Percentiles rank a stretch among this genome's conserved stretches.
Conservation (phyloP, 2,888 invertebrate species). For the Eledona agricola region DNA sequence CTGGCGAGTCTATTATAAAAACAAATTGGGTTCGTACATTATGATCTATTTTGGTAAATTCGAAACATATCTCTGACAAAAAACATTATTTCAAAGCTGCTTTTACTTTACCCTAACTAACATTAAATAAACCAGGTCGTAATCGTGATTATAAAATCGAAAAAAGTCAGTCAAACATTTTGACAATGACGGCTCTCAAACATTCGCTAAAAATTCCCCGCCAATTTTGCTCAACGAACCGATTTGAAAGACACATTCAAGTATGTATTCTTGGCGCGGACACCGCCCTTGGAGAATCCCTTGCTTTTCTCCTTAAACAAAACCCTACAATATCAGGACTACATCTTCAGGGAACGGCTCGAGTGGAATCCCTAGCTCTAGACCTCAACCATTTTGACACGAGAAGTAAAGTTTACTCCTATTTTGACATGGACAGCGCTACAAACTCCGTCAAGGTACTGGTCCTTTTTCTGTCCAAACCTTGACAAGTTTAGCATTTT, state of each 20-base stretch:
- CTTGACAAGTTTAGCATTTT: constrained; percentile 4
- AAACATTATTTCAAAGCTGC: no score
- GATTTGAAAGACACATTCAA: constrained; percentile 39
- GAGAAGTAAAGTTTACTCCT: constrained; percentile 49
- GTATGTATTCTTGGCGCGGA: constrained; percentile 65
- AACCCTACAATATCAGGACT: constrained; percentile 61
- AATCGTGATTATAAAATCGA: no score
- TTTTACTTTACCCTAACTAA: no score
- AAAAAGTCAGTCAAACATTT: constrained; percentile 5
- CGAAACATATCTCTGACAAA: no score
- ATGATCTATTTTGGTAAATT: no score
- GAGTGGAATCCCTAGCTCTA: constrained; percentile 49
- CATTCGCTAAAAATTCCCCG: constrained; percentile 15
- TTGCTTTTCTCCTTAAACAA: constrained; percentile 66
- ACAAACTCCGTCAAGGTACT: constrained; percentile 54
- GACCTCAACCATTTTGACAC: constrained; percentile 58
- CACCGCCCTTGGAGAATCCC: constrained; percentile 64
- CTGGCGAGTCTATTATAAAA: no score
- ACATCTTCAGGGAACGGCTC: constrained; percentile 53
- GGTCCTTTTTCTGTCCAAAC: no score
- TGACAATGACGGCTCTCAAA: constrained; percentile 18
- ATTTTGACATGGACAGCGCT: constrained; percentile 45
- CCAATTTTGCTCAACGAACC: constrained; percentile 9
- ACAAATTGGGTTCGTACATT: constrained; percentile 9
- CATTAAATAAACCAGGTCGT: no score